These are phyloP conservation scores for Gallinago paraguaiae DNA, from an alignment of 2,113 vertebrate species.

Conservation along the genomic window DNA sequence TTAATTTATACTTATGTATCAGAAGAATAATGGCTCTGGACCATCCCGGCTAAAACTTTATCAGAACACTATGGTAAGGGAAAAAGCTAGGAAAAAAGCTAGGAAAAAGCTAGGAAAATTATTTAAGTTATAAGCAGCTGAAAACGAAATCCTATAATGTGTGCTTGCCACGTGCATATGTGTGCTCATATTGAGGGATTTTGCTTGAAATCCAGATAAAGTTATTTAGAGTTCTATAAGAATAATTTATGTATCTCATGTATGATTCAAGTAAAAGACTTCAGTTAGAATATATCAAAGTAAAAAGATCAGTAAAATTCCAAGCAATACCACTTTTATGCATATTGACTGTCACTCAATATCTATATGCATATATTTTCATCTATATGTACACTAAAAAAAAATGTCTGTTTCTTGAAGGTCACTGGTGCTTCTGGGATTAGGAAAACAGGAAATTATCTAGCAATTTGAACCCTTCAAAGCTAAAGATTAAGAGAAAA, in stretches of 20 bases:
- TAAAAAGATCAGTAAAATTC: background rate
- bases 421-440: background rate
- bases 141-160: background rate
- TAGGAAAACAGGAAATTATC: background rate
- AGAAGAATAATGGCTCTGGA: background rate
- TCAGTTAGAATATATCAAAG: background rate
- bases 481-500: background rate
- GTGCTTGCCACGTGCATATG: rapidly evolving
- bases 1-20: background rate
- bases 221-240: background rate
- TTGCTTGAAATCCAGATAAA: background rate
- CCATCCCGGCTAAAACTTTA: background rate
- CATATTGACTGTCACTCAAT: background rate
- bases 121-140: background rate
- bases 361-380: background rate
- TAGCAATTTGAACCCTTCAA: background rate
- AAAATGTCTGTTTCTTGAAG: background rate
- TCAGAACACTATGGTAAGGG: background rate
- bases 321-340: background rate
- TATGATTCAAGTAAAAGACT: background rate
- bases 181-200: background rate
- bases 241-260: background rate
- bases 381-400: background rate
- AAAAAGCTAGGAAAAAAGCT: background rate
- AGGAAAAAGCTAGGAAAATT: background rate